Base-by-base conservation (phyloP, 2,888 invertebrate genomes). In the Protonemura montana region DNA sequence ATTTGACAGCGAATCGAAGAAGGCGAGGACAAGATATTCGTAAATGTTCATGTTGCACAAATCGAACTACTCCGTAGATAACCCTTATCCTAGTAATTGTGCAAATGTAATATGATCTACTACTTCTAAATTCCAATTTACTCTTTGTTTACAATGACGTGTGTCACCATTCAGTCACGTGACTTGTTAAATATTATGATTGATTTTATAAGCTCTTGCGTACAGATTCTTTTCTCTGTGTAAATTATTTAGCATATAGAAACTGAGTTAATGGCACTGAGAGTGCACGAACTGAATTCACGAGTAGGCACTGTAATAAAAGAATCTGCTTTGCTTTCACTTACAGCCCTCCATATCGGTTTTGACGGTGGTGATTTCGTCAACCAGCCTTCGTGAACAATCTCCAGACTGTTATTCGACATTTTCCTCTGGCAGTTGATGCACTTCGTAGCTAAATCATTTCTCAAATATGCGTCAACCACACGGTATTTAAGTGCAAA, bases 291-390 rank as follows among this genome's bases (percentile, higher is more conserved):
- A 59, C 59, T 2, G 13, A 59, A 59, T 59, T 59, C 59, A 59
- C 1, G 59, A 78, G 5, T 78, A 28, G 78, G 28, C 26, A 7
- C 78, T 27, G n/a, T 28, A 78, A 78, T 1, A 78, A 21, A 28
- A 3, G 10, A 16, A 28, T 78, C 28, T 78, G 28, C 10, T 78
- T 3, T 27, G 41, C 59, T 83, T 83, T 83, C 29, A 95, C 97
- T 95, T 94, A 98, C 98, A 92, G 98, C 97, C 94, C 97, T 95
- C 95, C 97, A 98, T 91, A 97, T 95, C 89, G 96, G 94, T 93
- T 97, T 98, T 87, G 96, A 95, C 87, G 98, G 98, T 89, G 98
- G 98, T 87, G 98, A 98, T 93, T 98, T 98, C 88, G 96, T 97
- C 90, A 98, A 93, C 98, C 98, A 98, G 88, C 98, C 98, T 92